Percentiles rank a stretch among this genome's conserved stretches.
Evolutionary conservation across 2,797 vertebrate genomes (phyloP).

Genomic region (Lepus oiostolus): DNA sequence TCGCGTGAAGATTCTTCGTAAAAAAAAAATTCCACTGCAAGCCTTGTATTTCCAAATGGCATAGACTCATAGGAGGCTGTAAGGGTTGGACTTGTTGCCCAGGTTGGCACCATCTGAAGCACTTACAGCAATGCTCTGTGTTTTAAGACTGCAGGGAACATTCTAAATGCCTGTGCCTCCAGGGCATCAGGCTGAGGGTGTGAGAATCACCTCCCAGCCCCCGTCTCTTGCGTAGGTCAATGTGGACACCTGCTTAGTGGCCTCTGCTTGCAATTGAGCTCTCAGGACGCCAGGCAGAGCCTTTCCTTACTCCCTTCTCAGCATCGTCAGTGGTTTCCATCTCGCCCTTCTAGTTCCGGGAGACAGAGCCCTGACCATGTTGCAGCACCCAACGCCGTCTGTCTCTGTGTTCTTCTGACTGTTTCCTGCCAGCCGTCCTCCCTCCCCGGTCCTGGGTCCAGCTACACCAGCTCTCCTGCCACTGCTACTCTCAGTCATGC

Average conservation of each 20-base stretch:
- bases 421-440: neutral
- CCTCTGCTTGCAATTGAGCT: neutral
- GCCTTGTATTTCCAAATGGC: constrained; percentile 34
- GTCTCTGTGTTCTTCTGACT: neutral
- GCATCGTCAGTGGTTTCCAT: neutral
- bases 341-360: neutral
- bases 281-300: neutral
- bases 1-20: neutral
- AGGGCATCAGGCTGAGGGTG: neutral
- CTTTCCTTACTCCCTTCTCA: neutral
- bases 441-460: neutral
- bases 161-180: neutral
- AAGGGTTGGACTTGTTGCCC: neutral
- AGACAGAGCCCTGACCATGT: neutral
- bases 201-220: neutral
- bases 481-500: neutral
- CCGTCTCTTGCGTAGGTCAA: neutral
- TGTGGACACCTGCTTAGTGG: neutral
- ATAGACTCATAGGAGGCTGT: neutral
- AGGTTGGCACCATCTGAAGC: neutral
- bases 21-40: constrained; percentile 47
- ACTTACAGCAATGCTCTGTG: too few relatives aligned
- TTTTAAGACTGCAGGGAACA: neutral
- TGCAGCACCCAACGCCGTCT: neutral
- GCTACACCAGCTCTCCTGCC: neutral